Conservation (phyloP, 2,113 vertebrate genomes). For the Anarrhichthys ocellatus region DNA sequence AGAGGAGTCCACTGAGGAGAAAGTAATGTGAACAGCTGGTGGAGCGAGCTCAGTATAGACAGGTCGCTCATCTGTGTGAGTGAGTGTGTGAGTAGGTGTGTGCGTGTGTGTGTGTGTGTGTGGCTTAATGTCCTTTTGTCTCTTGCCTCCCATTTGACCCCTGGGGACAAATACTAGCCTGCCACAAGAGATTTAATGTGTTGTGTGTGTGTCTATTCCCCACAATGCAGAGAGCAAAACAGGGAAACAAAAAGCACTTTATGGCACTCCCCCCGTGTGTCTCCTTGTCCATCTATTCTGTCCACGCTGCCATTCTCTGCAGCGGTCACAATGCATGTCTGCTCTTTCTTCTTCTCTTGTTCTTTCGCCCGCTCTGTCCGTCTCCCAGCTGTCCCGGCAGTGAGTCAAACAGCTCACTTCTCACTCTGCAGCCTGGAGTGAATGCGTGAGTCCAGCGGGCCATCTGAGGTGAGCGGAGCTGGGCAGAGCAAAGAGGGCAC, state of each 20-base stretch:
- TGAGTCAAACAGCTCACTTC: not conserved
- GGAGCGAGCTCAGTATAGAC: constrained; percentile 56
- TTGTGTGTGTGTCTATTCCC: not conserved
- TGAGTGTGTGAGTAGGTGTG: constrained; percentile 25
- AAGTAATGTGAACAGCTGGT: constrained; percentile 81
- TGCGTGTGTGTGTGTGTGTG: constrained; percentile 25
- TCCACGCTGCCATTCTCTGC: not conserved
- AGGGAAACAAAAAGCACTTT: not conserved
- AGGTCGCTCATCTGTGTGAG: constrained; percentile 60
- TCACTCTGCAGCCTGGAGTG: not conserved
- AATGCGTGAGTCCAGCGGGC: not conserved
- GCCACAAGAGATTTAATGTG: constrained; percentile 24
- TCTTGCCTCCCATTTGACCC: constrained; percentile 61
- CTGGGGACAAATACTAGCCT: constrained; percentile 41
- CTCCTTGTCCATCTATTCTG: not conserved
- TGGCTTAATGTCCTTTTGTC: constrained; percentile 56
- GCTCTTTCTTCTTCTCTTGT: not conserved
- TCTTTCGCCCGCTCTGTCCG: not conserved
- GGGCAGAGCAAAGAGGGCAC: not conserved
- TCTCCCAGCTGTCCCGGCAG: not conserved
- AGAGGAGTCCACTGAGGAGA: constrained; percentile 61
- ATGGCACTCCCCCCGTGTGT: not conserved
- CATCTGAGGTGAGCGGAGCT: not conserved
- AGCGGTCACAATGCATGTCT: not conserved
- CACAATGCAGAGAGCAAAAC: not conserved